Evolutionary conservation across 2,888 invertebrate genomes (phyloP).

Genomic region (Orthosia cruda): DNA sequence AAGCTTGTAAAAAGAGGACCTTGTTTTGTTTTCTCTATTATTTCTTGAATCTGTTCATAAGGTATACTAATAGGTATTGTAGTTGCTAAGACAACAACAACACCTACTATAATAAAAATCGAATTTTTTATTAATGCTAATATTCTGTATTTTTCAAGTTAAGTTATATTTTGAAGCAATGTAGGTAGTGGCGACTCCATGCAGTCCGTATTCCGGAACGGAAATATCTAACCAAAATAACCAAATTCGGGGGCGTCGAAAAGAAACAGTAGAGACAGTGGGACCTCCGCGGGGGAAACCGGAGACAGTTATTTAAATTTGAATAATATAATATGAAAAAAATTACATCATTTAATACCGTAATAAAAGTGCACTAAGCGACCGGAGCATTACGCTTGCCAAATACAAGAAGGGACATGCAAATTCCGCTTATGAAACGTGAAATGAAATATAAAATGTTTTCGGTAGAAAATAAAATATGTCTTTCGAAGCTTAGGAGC

Average conservation of each 20-base stretch:
- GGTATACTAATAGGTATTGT: not conserved
- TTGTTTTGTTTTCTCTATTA: conserved; percentile 21
- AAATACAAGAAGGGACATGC: conserved; percentile 89
- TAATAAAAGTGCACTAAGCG: conserved; percentile 92
- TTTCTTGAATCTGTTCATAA: not conserved
- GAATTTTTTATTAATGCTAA: no score
- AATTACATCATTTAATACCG: conserved; percentile 92
- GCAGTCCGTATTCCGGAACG: conserved; percentile 73
- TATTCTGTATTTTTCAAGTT: no score
- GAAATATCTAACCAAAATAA: conserved; percentile 89
- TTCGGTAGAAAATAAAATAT: conserved; percentile 90
- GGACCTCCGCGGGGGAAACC: conserved; percentile 89
- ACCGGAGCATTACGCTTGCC: conserved; percentile 90
- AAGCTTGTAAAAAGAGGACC: not conserved
- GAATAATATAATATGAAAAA: conserved; percentile 92
- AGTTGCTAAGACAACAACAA: not conserved
- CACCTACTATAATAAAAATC: not conserved
- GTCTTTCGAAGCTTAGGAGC: conserved; percentile 86
- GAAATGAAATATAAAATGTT: conserved; percentile 91
- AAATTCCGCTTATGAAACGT: conserved; percentile 91
- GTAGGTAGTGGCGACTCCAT: conserved; percentile 71
- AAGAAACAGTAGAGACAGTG: conserved; percentile 88
- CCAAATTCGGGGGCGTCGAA: conserved; percentile 89
- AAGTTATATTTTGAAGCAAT: no score
- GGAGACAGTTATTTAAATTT: conserved; percentile 93